phyloP scores from a whole-genome alignment of 2,888 invertebrate genomes.

The Melinaea menophilus region DNA sequence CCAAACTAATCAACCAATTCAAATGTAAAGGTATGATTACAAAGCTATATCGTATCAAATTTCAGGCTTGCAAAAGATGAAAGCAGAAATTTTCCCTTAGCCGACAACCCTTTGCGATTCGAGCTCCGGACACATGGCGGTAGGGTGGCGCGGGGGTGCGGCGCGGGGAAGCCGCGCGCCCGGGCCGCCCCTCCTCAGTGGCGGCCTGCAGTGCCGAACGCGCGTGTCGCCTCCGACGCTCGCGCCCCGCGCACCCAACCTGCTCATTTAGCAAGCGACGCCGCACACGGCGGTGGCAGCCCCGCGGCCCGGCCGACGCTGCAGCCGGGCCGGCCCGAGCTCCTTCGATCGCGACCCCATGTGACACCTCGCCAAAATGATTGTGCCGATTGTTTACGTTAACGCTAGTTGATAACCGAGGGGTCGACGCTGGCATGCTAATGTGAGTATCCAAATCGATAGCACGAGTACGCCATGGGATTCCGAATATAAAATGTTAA shows the following conservation, averaged over 20 bases:
- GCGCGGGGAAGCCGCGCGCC: slow-evolving; percentile 57
- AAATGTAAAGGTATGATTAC: slow-evolving; percentile 12
- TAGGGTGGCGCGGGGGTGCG: slow-evolving; percentile 44
- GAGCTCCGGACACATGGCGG: slow-evolving; percentile 65
- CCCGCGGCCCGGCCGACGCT: slow-evolving; percentile 67
- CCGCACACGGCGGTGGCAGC: slow-evolving; percentile 71
- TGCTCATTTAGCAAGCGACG: slow-evolving; percentile 71
- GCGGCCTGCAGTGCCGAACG: slow-evolving; percentile 75
- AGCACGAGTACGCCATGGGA: slow-evolving; percentile 30
- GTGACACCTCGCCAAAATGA: slow-evolving; percentile 62
- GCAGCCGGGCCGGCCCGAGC: slow-evolving; percentile 57
- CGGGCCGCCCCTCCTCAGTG: slow-evolving; percentile 77
- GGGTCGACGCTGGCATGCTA: slow-evolving; percentile 74
- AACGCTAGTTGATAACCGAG: slow-evolving; percentile 70
- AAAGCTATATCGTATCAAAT: slow-evolving; percentile 48
- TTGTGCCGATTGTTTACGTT: slow-evolving; percentile 72
- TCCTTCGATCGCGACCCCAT: slow-evolving; percentile 56
- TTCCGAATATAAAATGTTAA: slow-evolving; percentile 33
- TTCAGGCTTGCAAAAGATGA: slow-evolving; percentile 58
- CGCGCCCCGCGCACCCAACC: slow-evolving; percentile 70
- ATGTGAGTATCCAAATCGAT: slow-evolving; percentile 67
- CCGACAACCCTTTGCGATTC: slow-evolving; percentile 68
- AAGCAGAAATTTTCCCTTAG: slow-evolving; percentile 63
- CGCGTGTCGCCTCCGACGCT: slow-evolving; percentile 75
- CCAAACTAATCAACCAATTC: no score